Evolutionary conservation across 2,888 invertebrate genomes (phyloP).

Genomic region (Phanerotoma sp.): DNA sequence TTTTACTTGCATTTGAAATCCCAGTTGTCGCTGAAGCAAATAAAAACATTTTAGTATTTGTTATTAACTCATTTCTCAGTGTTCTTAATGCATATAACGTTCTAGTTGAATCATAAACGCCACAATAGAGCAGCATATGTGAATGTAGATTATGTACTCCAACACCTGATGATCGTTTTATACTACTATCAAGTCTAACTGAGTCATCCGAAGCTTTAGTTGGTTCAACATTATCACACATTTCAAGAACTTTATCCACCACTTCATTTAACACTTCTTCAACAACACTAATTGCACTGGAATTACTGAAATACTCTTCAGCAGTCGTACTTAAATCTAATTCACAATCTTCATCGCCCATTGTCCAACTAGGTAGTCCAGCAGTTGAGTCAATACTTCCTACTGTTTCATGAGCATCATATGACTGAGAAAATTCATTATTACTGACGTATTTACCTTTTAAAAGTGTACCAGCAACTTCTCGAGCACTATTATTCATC

Average conservation of each 20-base stretch:
- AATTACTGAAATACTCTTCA: conserved; percentile 67
- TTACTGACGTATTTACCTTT: conserved; percentile 53
- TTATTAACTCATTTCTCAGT: conserved; percentile 69
- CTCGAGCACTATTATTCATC: conserved; percentile 47
- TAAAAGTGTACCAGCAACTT: conserved; percentile 52
- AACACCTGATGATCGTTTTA: conserved; percentile 47
- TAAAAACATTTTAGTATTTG: conserved; percentile 72
- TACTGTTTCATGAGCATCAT: conserved; percentile 48
- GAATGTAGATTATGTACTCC: conserved; percentile 76
- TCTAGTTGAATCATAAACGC: conserved; percentile 74
- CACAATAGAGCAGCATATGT: conserved; percentile 79
- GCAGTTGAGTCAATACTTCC: conserved; percentile 57
- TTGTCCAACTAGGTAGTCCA: conserved; percentile 61
- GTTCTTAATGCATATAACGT: conserved; percentile 74
- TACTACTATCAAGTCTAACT: conserved; percentile 42
- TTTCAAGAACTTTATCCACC: conserved; percentile 59
- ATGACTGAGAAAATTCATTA: conserved; percentile 49
- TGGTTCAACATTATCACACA: conserved; percentile 45
- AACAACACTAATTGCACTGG: conserved; percentile 58
- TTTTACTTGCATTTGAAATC: conserved; percentile 61
- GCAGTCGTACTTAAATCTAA: conserved; percentile 65
- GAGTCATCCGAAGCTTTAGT: conserved; percentile 47
- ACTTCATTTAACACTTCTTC: conserved; percentile 64
- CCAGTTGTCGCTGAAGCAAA: conserved; percentile 77
- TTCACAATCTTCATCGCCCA: conserved; percentile 58